Evolutionary conservation across 2,797 vertebrate species (phyloP), one percentile per base, ranked within the genome.

Genomic region (Xenopus petersii): DNA sequence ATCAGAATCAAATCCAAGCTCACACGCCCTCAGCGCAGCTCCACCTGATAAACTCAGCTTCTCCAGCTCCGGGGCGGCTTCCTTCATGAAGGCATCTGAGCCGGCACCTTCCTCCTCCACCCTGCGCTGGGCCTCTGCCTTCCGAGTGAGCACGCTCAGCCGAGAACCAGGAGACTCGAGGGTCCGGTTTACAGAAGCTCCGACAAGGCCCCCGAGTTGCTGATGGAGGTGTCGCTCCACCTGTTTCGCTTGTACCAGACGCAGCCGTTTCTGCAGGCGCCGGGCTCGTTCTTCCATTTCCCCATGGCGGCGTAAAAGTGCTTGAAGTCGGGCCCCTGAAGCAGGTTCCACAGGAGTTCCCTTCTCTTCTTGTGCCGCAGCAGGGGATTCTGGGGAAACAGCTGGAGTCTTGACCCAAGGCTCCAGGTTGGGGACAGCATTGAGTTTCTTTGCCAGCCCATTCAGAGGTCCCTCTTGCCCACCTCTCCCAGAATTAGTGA

Each of bases 191-290:
- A 73, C 51, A 3, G 95, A 92, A 17, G 93, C 92, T 87, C 96
- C 95, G 87, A 98, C 87, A 87, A 99, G 96, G 75, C 97, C 96
- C 0, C 94, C 92, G 67, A 99, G 85, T 86, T 99, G 97, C 83
- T 99, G 96, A 81, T 96, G 95, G 68, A 99, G 93, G 82, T 99
- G 97, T 0, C 97, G 93, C 86, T 99, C 96, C 80, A 98, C 96
- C 86, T 99, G 97, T 86, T 99, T 98, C 5, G 96, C 97, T 85
- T 99, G 97, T 63, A 98, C 96, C 79, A 99, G 94, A 87, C 98
- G 95, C 81, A 99, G 92, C 77, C 96, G 93, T 67, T 98, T 98
- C 80, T 96, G 95, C 74, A 99, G 91, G 64, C 94, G 91, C n/a
- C 94, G 92, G 55, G 98, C 91, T 1, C 96, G 88, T 76, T 84